These are phyloP conservation scores for Neodiprion lecontei DNA, from an alignment of 1,140 invertebrate species.

Conservation along the genomic window DNA sequence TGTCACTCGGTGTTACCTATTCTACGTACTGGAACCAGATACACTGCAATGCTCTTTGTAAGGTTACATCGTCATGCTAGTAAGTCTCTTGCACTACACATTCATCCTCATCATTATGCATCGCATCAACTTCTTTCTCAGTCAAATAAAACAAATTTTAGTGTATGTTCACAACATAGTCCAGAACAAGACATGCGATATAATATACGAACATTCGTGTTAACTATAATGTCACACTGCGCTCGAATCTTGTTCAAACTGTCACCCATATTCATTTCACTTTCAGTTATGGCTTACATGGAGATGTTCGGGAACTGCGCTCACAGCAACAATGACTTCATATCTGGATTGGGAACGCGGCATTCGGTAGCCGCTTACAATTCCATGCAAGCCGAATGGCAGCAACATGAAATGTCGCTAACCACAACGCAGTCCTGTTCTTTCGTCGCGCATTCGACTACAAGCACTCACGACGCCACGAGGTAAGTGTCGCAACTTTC, in stretches of 20 bases:
- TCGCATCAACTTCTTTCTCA: neutral
- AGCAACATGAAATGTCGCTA: constrained; percentile 67
- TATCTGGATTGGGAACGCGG: constrained; percentile 64
- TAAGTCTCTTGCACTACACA: constrained; percentile 30
- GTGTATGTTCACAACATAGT: neutral
- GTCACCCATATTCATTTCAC: constrained; percentile 17
- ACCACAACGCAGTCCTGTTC: constrained; percentile 69
- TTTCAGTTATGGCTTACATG: constrained; percentile 94
- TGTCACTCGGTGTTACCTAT: neutral
- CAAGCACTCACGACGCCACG: constrained; percentile 53
- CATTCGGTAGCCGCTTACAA: constrained; percentile 85
- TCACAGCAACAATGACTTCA: constrained; percentile 77
- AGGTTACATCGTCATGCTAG: constrained; percentile 41
- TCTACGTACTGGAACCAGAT: neutral
- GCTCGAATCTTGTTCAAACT: neutral
- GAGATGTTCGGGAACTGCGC: constrained; percentile 92
- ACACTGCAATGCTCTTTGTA: constrained; percentile 32
- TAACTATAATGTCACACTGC: neutral
- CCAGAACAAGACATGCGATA: neutral
- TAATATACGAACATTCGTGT: neutral
- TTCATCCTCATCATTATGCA: neutral
- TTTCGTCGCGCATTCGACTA: constrained; percentile 61
- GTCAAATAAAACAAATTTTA: neutral
- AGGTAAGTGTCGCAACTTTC: constrained; percentile 41
- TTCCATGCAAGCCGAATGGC: constrained; percentile 72